Evolutionary conservation across 2,888 invertebrate genomes (phyloP).

Genomic region (Metacarcinus magister): DNA sequence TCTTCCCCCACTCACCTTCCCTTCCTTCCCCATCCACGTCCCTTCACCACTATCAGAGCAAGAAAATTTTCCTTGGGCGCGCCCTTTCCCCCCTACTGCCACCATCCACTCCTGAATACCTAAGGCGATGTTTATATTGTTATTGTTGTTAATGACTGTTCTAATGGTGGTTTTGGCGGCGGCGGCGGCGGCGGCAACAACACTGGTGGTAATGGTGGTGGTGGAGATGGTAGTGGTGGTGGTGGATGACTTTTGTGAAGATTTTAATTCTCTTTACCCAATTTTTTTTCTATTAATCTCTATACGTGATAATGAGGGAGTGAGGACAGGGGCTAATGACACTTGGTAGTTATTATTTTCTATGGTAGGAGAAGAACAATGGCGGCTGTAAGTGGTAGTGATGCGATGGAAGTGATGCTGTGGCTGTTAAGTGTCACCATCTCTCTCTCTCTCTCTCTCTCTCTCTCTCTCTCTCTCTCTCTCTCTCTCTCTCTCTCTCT

Average conservation of each 20-base stretch:
- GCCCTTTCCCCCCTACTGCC: not conserved
- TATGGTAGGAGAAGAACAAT: not conserved
- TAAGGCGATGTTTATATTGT: not conserved
- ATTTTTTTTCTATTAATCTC: not conserved
- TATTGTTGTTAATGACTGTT: conserved; percentile 21
- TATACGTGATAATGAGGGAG: not conserved
- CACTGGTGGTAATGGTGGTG: not conserved
- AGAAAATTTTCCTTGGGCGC: not conserved
- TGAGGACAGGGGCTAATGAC: not conserved
- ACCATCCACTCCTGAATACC: not conserved
- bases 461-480: too few relatives aligned
- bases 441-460: too few relatives aligned
- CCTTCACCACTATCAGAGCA: not conserved
- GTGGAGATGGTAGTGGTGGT: not conserved
- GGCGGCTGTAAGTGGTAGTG: too few relatives aligned
- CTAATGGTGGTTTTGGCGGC: not conserved
- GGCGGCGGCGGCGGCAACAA: too few relatives aligned
- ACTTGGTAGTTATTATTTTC: not conserved
- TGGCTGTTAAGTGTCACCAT: too few relatives aligned
- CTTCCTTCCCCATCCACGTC: not conserved
- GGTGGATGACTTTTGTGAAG: not conserved
- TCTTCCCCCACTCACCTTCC: not conserved
- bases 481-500: too few relatives aligned
- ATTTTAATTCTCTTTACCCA: not conserved
- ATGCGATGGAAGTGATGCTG: not conserved